Evolutionary conservation across 37 sponge, comb jelly and placozoan species (phyloP), one percentile per base, ranked within the genome.

Genomic region (Halichondria panicea): DNA sequence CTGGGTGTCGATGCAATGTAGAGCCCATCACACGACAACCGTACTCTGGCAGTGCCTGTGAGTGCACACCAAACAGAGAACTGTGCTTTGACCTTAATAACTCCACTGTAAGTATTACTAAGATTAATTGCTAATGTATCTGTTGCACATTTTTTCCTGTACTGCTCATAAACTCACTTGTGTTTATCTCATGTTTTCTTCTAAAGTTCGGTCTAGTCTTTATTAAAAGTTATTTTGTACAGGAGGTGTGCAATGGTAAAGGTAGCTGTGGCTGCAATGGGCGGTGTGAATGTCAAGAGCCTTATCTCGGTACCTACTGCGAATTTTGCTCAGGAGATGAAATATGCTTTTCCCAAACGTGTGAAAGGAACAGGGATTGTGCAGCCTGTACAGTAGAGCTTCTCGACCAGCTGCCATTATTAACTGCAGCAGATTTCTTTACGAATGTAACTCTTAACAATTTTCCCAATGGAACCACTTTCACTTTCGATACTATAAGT

Each of bases 11-110:
- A 41, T 86, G 80, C 40, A 38, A 38, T 2, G 28, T 37, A 13
- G 76, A 71, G 36, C 71, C 77, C 1, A 67, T 25, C 31, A 55
- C 71, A 21, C 28, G 73, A 19, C 34, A 13, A 35, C 78, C 67
- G 11, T 78, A 78, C 46, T 35, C 34, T 55, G n/a, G n/a, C n/a
- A n/a, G n/a, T 0, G 31, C 33, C 41, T 87, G 87, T 62, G 77
- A 70, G 31, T 87, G 87, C 56, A 69, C 58, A 18, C 81, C 87
- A 43, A 41, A 70, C 32, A 69, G 60, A 35, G n/a, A n/a, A n/a
- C 65, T 57, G 75, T 79, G 75, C 21, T 40, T 62, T 12, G 63
- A 76, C 63, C 76, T 50, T 12, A 30, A 19, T 25, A 78, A 68
- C 41, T 39, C n/a, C n/a, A n/a, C n/a, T n/a, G n/a, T n/a, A n/a